Conservation (phyloP, 2,797 vertebrate species). For the Clamator glandarius region DNA sequence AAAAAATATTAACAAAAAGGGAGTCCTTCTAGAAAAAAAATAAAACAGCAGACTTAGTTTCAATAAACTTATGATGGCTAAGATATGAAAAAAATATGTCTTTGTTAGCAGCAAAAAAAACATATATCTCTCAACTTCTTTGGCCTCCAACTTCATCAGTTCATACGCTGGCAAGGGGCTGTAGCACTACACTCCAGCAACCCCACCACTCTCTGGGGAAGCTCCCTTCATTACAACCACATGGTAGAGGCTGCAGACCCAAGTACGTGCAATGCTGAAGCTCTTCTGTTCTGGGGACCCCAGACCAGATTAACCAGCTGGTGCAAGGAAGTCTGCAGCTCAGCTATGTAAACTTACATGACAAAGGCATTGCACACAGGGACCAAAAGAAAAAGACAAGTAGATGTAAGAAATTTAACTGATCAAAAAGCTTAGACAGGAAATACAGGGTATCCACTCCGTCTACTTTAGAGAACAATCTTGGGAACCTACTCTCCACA, state of each 20-base stretch:
- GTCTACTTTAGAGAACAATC: neutral
- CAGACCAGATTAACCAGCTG: neutral
- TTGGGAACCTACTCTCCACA: neutral
- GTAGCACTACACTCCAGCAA: neutral
- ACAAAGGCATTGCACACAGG: neutral
- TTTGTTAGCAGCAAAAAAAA: neutral
- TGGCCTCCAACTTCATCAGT: neutral
- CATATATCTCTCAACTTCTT: neutral
- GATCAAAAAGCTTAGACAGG: neutral
- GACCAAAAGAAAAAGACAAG: neutral
- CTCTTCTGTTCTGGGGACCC: neutral
- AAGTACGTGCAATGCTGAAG: rapidly evolving
- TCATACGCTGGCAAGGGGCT: neutral
- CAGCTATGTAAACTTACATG: neutral
- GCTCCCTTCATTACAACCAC: neutral
- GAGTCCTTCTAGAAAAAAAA: neutral
- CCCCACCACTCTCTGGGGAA: neutral
- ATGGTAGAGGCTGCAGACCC: neutral
- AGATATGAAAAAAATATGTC: neutral
- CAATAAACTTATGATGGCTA: neutral
- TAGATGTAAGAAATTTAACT: neutral
- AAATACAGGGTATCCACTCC: neutral
- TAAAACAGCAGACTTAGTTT: neutral
- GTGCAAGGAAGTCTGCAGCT: neutral
- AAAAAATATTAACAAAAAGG: neutral